Percentiles rank a stretch among this genome's conserved stretches.
phyloP scores from a whole-genome alignment of 2,113 vertebrate species.

The Chitala chitala region DNA sequence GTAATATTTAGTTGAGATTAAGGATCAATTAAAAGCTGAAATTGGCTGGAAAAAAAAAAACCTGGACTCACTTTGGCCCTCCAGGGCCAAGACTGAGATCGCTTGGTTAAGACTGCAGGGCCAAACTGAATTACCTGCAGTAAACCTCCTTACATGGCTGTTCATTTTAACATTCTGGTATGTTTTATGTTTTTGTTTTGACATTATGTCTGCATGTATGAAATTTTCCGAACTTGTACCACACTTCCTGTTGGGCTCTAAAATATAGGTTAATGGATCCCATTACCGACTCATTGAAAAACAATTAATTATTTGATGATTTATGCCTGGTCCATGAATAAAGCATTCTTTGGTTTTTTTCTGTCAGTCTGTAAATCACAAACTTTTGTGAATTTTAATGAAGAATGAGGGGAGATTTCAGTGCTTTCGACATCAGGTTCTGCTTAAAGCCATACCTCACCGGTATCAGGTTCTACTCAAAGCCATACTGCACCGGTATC shows the following conservation, averaged over 20 bases:
- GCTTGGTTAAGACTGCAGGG: not conserved
- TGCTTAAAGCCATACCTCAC: too few species aligned
- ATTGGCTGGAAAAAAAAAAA: too few species aligned
- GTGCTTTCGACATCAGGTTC: too few species aligned
- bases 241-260: not conserved
- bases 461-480: too few species aligned
- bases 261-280: not conserved
- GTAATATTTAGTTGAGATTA: too few species aligned
- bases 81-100: too few species aligned
- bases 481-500: too few species aligned
- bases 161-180: not conserved
- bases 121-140: not conserved
- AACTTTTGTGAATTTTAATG: too few species aligned
- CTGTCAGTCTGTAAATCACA: too few species aligned
- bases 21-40: too few species aligned
- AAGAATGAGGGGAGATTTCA: too few species aligned
- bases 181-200: not conserved
- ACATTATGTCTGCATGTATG: conserved; percentile 4
- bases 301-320: not conserved
- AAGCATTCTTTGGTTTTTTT: conserved; percentile 10
- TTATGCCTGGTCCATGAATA: not conserved
- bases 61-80: too few species aligned
- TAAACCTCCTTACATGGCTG: not conserved
- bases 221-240: not conserved
- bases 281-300: not conserved